phyloP scores from a whole-genome alignment of 2,797 vertebrate genomes.

The Smutsia temminckii region DNA sequence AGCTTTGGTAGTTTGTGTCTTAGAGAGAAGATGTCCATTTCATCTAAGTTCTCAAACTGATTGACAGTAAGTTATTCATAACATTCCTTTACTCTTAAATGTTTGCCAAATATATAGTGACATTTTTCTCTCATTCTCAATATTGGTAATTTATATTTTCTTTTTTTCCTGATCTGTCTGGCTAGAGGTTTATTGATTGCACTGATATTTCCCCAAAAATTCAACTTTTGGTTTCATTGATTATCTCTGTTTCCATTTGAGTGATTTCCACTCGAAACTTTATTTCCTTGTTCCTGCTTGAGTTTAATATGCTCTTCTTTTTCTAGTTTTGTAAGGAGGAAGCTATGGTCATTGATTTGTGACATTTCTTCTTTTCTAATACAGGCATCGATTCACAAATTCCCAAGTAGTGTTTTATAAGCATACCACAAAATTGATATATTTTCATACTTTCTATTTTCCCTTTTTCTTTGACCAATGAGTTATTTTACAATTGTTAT shows the following conservation, averaged over 20 bases:
- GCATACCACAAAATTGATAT: neutral
- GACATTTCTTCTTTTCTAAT: neutral
- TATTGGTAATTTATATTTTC: neutral
- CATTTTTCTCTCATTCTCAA: neutral
- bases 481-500: neutral
- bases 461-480: neutral
- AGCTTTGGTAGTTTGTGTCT: neutral
- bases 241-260: neutral
- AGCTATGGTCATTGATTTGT: neutral
- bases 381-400: neutral
- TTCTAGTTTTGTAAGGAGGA: neutral
- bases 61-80: neutral
- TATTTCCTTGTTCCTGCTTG: neutral
- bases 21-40: neutral
- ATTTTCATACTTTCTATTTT: neutral
- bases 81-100: neutral
- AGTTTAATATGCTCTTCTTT: slow-evolving; percentile 24
- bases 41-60: neutral
- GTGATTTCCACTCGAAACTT: slow-evolving; percentile 5
- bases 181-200: neutral
- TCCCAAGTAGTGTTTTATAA: neutral
- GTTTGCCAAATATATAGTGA: neutral
- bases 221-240: neutral
- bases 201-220: neutral
- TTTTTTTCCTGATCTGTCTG: neutral